Base-by-base conservation (phyloP, 2,888 invertebrate species). In the Ceramica pisi region DNA sequence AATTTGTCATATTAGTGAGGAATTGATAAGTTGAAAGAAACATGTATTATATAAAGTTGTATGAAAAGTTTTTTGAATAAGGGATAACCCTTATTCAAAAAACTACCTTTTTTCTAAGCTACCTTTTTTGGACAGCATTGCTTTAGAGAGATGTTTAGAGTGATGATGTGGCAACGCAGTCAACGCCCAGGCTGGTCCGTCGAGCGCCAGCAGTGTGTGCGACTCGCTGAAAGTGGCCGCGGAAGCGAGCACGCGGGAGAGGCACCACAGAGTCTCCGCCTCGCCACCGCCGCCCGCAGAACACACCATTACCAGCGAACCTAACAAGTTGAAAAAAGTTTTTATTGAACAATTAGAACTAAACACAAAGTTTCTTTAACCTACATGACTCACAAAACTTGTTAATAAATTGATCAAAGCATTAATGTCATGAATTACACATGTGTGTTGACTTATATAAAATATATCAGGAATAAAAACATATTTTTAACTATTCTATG, bases 131-230 rank as follows among this genome's bases (percentile, higher is more conserved):
- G 91, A 81, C 0, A 93, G 86, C 26, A 96, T 72, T 1, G 94
- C 92, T 0, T 90, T 88, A 1, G 96, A 95, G 10, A 95, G 86
- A 68, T 93, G 90, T 16, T 90, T 86, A 2, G 90, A 86, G 51
- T 93, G 92, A 5, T 84, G 83, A 7, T 90, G 87, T 2, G 94
- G 94, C 67, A 96, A 83, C 9, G 95, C 92, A 0, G 94, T 93
- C 87, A 99, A 96, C 8, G 98, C 98, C 98, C 99, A 98, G 0
- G 98, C 98, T 10, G 98, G 97, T n/a, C 98, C 99, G 90, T 98
- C 98, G 1, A 99, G 94, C 38, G 97, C 97, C 55, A 98, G 93
- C 74, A 98, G 96, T 0, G 98, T 97, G 92, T 98, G 97, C 0
- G 97, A 97, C 91, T 98, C 98, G 80, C 97, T 93, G 84, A 95